Conservation (phyloP, 2,113 vertebrate species). For the Pandion haliaetus region DNA sequence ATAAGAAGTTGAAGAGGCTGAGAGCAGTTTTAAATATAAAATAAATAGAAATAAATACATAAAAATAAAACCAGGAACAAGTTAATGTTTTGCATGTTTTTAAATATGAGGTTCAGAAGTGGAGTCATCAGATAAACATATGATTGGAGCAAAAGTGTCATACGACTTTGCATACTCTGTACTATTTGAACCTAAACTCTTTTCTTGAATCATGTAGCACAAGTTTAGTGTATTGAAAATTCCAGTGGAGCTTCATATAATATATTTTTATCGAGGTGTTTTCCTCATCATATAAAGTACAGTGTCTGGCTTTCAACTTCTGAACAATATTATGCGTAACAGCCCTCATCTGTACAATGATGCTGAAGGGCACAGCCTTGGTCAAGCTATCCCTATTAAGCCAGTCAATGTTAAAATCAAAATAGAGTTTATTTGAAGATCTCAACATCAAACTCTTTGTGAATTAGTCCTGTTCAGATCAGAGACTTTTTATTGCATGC, state of each 20-base stretch:
- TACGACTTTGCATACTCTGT: not conserved
- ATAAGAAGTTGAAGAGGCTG: not conserved
- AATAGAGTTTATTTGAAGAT: not conserved
- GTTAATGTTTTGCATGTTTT: not conserved
- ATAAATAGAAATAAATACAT: not conserved
- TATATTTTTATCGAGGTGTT: not conserved
- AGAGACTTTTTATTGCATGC: not conserved
- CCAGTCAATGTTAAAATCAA: not conserved
- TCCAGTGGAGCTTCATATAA: not conserved
- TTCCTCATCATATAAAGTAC: not conserved
- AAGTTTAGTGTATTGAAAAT: not conserved
- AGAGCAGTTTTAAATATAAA: not conserved
- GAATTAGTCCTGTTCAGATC: not conserved
- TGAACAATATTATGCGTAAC: not conserved
- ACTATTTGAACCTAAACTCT: not conserved
- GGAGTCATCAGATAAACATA: not conserved
- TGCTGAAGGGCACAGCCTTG: not conserved
- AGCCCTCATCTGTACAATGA: not conserved
- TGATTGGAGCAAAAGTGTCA: accelerated
- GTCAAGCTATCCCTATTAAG: not conserved
- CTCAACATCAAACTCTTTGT: not conserved
- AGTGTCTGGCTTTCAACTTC: not conserved
- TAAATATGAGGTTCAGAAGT: not conserved
- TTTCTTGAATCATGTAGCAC: not conserved
- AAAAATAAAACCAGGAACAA: not conserved